Evolutionary conservation across 2,113 vertebrate genomes (phyloP).

Genomic region (Myotis yumanensis): DNA sequence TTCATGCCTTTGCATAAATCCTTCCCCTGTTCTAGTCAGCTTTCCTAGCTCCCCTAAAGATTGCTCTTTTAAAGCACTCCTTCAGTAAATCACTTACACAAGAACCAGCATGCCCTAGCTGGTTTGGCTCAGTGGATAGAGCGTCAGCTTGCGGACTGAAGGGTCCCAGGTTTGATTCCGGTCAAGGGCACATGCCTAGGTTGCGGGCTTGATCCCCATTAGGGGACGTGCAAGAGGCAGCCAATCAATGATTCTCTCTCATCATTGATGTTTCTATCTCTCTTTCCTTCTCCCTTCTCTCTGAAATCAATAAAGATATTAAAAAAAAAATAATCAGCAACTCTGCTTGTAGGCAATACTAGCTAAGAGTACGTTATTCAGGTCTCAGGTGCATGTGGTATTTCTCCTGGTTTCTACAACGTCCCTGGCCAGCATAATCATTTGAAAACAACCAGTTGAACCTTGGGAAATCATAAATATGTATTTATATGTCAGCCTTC

Average conservation of each 20-base stretch:
- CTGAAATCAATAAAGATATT: too few relatives aligned
- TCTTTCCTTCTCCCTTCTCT: too few relatives aligned
- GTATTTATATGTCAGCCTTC: not conserved
- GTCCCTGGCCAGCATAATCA: not conserved
- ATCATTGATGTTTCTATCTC: too few relatives aligned
- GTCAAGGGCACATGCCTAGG: too few relatives aligned
- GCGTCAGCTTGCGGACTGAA: too few relatives aligned
- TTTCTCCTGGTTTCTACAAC: not conserved
- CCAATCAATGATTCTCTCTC: too few relatives aligned
- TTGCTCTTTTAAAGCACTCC: not conserved
- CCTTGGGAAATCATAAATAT: not conserved
- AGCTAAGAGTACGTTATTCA: not conserved
- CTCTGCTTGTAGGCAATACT: not conserved
- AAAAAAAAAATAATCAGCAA: too few relatives aligned
- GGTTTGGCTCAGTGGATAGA: too few relatives aligned
- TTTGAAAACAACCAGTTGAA: not conserved
- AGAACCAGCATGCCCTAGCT: not conserved
- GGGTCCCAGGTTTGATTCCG: too few relatives aligned
- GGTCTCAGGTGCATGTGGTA: not conserved
- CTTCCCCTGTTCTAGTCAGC: not conserved
- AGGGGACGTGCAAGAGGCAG: too few relatives aligned
- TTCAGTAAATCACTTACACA: not conserved
- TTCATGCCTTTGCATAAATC: not conserved
- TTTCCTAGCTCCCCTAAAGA: not conserved
- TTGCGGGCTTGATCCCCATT: too few relatives aligned